Evolutionary conservation across 2,113 vertebrate genomes (phyloP), one percentile per base, ranked within the genome.

Genomic region (Brachionichthys hirsutus): DNA sequence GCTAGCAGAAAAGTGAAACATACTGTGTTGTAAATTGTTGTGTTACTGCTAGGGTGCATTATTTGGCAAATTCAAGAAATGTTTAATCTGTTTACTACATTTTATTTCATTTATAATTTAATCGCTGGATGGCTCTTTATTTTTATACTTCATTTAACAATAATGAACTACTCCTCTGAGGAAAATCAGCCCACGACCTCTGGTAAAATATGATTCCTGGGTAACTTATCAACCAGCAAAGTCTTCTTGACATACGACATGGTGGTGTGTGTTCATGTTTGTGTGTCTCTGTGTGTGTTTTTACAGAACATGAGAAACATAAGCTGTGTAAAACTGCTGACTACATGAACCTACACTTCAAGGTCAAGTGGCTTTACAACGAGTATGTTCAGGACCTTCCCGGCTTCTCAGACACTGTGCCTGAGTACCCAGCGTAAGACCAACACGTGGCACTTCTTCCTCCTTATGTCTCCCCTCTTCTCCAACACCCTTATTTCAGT

Each of bases 311-410:
- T 0, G 95, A 98, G 79, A 96, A 94, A 46, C 93, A 94, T 54
- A 91, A 87, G 16, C 89, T 98, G 20, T 99, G 96, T 75, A 97
- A 93, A 85, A 95, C 94, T 2, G 93, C 96, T 0, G 97, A 98
- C 90, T 99, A 99, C 89, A 99, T 99, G 97, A 99, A 98, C 87
- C 92, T 99, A 56, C 97, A 98, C 87, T 99, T 99, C 89, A 99
- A 98, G 88, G 96, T 99, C 80, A 98, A 99, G 82, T 98, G 97
- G 97, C 92, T 99, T 4, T 90, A 96, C 90, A 98, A 96, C 2
- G 97, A 99, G 70, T 99, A 98, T 0, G 86, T 97, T 6, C 83
- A 59, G 43, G 93, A 96, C 47, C 94, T 98, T 79, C 91, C 94
- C 12, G 80, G 86, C 80, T 89, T 94, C 85, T 86, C 86, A 45